Conservation (phyloP, 2,113 vertebrate genomes). For the Micromys minutus region DNA sequence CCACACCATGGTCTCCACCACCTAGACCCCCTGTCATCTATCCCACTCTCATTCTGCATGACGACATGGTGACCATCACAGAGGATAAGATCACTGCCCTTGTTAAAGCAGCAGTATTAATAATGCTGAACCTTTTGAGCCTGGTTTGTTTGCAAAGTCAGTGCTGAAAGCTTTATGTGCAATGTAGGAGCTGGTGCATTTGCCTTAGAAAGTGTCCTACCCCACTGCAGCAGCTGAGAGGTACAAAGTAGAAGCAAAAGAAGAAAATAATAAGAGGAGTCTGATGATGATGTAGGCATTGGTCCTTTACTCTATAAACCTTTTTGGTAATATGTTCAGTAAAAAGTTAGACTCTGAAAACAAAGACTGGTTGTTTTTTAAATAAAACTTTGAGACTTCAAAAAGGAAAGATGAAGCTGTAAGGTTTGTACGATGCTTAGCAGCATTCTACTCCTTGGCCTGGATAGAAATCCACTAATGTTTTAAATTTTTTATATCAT, state of each 20-base stretch:
- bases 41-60: background rate
- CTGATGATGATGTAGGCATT: background rate
- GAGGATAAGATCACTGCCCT: background rate
- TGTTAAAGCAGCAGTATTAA: background rate
- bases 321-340: background rate
- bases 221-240: no score
- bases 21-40: background rate
- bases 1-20: background rate
- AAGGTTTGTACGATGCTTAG: background rate
- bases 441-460: conserved; percentile 17
- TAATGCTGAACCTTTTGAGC: background rate
- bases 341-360: background rate
- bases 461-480: background rate
- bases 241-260: background rate
- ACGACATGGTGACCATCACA: background rate
- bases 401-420: background rate
- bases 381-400: background rate
- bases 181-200: background rate
- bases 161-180: background rate
- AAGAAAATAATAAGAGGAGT: background rate
- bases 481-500: conserved; percentile 50
- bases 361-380: conserved; percentile 14
- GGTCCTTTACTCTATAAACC: background rate
- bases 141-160: background rate
- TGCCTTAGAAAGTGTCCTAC: background rate